Base-by-base conservation (phyloP, 1,140 invertebrate genomes). In the Drosophila ercepeae region DNA sequence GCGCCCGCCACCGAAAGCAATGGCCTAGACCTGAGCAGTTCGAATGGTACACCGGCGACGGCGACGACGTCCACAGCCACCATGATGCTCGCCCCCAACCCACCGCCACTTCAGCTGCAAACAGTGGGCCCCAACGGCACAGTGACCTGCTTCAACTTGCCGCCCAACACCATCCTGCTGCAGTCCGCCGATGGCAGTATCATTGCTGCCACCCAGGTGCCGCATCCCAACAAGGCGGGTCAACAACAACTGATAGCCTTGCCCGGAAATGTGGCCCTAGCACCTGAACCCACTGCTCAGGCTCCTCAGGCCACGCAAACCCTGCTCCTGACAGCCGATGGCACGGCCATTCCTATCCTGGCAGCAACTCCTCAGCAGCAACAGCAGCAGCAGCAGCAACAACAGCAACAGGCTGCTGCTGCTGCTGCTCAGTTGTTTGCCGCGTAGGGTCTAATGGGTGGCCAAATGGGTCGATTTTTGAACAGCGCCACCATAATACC, bases 401-500 rank as follows among this genome's bases (percentile, higher is more conserved):
- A 84, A 48, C 79, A 84, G 36, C 67, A 78, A 49, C 68, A 75
- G 45, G 81, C 81, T 58, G 82, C 78, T 74, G 88, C 88, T 68
- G 88, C 89, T 58, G 75, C 77, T 45, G 77, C 82, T 34, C 83
- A 88, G 49, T 58, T 86, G 18, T 86, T 84, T 67, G 82, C 81
- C 51, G 88, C 89, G 89, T 90, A 90, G 89, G 89, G 84, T 75
- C 82, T 90, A 77, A 86, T 79, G 61, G 84, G 89, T 89, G 89
- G 89, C 89, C 89, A 90, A 90, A 75, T 90, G 73, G 89, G 89
- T 86, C 89, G 89, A 90, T 90, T 90, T 89, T 88, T 90, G 58
- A 90, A 88, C 36, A 90, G 90, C 78, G 78, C 89, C 69, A 90
- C 89, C 25, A 90, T 90, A 77, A 79, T 90, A 70, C 89, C 89